Evolutionary conservation across 2,113 vertebrate genomes (phyloP), one percentile per base, ranked within the genome.

Genomic region (Campylomormyrus numenius): DNA sequence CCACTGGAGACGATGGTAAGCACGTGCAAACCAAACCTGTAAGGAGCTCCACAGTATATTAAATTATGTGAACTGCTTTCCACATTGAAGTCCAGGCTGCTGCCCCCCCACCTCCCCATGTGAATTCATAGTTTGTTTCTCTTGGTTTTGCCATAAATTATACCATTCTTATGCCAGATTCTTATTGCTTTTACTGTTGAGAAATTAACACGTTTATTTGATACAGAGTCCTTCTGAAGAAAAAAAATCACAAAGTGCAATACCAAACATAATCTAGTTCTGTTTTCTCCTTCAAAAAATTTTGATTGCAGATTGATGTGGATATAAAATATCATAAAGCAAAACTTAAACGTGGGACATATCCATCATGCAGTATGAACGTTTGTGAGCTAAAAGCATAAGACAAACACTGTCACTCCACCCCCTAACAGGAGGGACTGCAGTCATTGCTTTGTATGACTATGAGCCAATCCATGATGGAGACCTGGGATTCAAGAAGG

Each of bases 401-500:
- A 85, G 24, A 5, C 19, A 48, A 48, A 45, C 42, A 45, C 42
- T 85, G 3, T 48, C 21, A 48, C 42, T 21, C 39, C 42, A 48
- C 42, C 19, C 45, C 45, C 13, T 56, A 27, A 48, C 85, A 87
- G 85, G 83, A 85, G 21, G 50, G 15, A 87, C n/a, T 31, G 13
- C 93, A 0, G 96, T 95, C 53, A 52, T 97, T 87, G 96, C 96
- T 0, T 94, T 97, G 24, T 97, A 96, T 0, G 95, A 96, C 90
- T 97, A 97, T 0, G 96, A 97, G 3, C 96, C 94, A 0, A 93
- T 96, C 21, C 96, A 97, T 0, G 3, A 46, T 0, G 96, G 95
- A 39, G 96, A 97, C 91, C 95, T 97, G 90, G 96, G 95, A 89
- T 97, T 97, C 92, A 94, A 92, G 90, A 97, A 97, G 77, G 96